These are phyloP conservation scores for Cyclophora punctaria DNA, from an alignment of 2,888 invertebrate genomes.

Conservation along the genomic window DNA sequence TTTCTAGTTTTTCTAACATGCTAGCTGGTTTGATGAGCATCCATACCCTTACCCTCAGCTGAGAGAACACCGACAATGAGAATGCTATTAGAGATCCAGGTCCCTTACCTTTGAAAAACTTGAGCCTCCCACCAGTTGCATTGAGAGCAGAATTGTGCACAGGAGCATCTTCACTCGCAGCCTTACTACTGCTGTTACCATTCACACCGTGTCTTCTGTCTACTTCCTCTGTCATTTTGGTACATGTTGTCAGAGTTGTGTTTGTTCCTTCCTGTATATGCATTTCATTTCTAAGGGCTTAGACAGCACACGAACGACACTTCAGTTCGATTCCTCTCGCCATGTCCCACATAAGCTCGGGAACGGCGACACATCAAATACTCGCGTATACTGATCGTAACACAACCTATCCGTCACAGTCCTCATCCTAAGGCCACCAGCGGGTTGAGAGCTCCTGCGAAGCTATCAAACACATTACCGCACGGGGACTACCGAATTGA, in stretches of 20 bases:
- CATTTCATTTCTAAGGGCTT: conserved; percentile 78
- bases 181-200: conserved; percentile 79
- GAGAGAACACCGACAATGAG: conserved; percentile 6
- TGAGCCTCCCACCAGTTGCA: conserved; percentile 82
- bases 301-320: conserved; percentile 67
- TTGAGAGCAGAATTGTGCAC: conserved; percentile 58
- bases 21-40: conserved; percentile 20
- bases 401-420: conserved; percentile 61
- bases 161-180: conserved; percentile 63
- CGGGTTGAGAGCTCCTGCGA: conserved; percentile 56
- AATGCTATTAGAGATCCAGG: conserved; percentile 13
- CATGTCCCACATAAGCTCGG: conserved; percentile 56
- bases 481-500: conserved; percentile 61
- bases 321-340: conserved; percentile 62
- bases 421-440: conserved; percentile 74
- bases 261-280: conserved; percentile 78
- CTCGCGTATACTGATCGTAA: conserved; percentile 52
- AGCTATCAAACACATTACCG: conserved; percentile 71
- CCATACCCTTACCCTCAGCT: conserved; percentile 10
- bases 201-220: conserved; percentile 83
- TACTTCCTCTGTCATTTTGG: conserved; percentile 78
- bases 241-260: conserved; percentile 83
- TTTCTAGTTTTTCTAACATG: conserved; percentile 58
- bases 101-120: conserved; percentile 84
- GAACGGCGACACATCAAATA: conserved; percentile 49